Evolutionary conservation across 2,113 vertebrate genomes (phyloP), one percentile per base, ranked within the genome.

Genomic region (Daubentonia madagascariensis): DNA sequence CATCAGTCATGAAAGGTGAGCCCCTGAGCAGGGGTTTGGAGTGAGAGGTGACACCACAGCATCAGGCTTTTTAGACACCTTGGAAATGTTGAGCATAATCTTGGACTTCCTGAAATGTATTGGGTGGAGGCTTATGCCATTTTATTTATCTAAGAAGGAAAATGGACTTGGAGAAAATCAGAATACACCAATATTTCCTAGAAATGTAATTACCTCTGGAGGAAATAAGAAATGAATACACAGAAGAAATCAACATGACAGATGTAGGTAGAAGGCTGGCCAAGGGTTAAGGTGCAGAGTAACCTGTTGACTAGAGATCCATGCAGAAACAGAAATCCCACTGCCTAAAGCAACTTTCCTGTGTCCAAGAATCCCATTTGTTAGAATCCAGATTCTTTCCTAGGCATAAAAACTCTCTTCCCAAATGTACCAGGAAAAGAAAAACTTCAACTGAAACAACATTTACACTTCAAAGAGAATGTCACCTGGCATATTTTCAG

Each of bases 381-480:
- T 81, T 85, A 63, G 59, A 96, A 89, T 52, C 35, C 14, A 89
- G 22, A 70, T 70, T 91, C 57, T 89, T 94, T 73, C 7, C 79
- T 4, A 40, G 59, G 30, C 8, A 81, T 54, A 52, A 73, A 73
- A 81, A 92, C 0, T 91, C 7, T 50, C 40, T 94, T 92, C 96
- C 14, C 68, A 89, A 94, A 76, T 22, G 3, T 81, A 92, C n/a
- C n/a, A 91, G 57, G 7, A 32, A 54, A 72, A 70, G 80, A 87
- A 13, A 90, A 37, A 86, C n/a, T 13, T 78, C 32, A 75, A 28
- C 4, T 61, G 40, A 81, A 88, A 76, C 37, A 78, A 28, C 11
- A 93, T 85, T 94, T 86, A 93, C 20, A 90, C 30, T 97, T 91
- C 67, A 92, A 92, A 87, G 32, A 85, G 18, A 90, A 84, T 76